These are phyloP conservation scores for Neodiprion virginianus DNA, from an alignment of 1,140 invertebrate species.

Conservation along the genomic window DNA sequence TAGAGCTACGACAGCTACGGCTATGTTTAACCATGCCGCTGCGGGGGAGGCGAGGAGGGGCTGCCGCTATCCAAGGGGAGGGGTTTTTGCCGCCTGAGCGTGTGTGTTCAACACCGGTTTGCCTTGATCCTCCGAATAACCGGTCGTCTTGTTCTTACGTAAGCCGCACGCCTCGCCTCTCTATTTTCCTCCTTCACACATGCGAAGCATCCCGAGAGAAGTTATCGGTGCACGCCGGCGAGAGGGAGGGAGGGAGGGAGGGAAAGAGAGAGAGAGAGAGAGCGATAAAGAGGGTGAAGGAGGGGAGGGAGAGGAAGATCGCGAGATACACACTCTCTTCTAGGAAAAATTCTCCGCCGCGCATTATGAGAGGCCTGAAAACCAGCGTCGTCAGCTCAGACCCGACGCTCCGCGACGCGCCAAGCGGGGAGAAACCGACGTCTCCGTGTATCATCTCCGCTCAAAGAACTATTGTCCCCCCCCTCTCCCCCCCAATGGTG, in stretches of 20 bases:
- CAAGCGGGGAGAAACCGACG: too few relatives aligned
- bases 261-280: background rate
- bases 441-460: too few relatives aligned
- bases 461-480: too few relatives aligned
- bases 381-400: too few relatives aligned
- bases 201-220: too few relatives aligned
- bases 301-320: background rate
- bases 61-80: background rate
- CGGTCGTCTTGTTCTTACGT: constrained; percentile 26
- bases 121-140: constrained; percentile 46
- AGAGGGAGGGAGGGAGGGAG: constrained; percentile 10
- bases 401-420: too few relatives aligned
- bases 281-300: background rate
- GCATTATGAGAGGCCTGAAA: too few relatives aligned
- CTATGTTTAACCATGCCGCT: background rate
- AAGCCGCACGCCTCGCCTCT: background rate
- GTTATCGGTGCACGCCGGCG: background rate
- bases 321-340: too few relatives aligned
- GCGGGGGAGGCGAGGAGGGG: background rate
- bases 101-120: constrained; percentile 31
- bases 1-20: background rate
- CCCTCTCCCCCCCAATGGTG: too few relatives aligned
- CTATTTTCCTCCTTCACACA: too few relatives aligned
- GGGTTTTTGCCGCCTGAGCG: background rate
- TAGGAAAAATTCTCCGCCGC: too few relatives aligned